Percentiles rank a stretch among this genome's conserved stretches.
Conservation (phyloP, 2,113 vertebrate genomes). For the Bambusicola thoracicus region DNA sequence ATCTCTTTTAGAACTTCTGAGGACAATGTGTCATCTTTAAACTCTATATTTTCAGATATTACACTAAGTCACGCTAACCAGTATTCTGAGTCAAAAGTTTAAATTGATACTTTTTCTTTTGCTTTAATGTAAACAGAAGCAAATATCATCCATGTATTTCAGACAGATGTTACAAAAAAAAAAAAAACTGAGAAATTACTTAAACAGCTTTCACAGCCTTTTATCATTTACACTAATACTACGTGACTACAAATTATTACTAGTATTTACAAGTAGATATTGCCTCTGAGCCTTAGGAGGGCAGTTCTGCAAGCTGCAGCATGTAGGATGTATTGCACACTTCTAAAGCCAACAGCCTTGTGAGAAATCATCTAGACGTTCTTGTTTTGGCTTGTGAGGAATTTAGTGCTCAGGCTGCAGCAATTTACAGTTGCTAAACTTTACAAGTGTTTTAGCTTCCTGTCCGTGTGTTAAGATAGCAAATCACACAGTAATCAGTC, state of each 20-base stretch:
- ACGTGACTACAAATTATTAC: not conserved
- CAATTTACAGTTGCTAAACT: not conserved
- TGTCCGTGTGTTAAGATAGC: not conserved
- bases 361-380: not conserved
- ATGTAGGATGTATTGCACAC: not conserved
- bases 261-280: not conserved
- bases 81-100: not conserved
- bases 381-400: not conserved
- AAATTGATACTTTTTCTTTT: not conserved
- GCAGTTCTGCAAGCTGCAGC: not conserved
- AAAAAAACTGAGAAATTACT: not conserved
- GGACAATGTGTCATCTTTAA: not conserved
- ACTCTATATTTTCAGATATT: not conserved
- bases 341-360: not conserved
- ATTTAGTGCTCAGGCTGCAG: not conserved
- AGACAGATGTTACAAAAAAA: not conserved
- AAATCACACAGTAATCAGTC: rapidly evolving
- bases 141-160: not conserved
- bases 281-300: not conserved
- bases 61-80: not conserved
- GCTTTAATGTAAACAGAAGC: not conserved
- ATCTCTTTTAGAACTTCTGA: not conserved
- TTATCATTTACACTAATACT: not conserved
- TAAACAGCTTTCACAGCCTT: not conserved
- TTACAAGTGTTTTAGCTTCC: not conserved